Base-by-base conservation (phyloP, 2,113 vertebrate genomes). In the Hippopotamus amphibius region DNA sequence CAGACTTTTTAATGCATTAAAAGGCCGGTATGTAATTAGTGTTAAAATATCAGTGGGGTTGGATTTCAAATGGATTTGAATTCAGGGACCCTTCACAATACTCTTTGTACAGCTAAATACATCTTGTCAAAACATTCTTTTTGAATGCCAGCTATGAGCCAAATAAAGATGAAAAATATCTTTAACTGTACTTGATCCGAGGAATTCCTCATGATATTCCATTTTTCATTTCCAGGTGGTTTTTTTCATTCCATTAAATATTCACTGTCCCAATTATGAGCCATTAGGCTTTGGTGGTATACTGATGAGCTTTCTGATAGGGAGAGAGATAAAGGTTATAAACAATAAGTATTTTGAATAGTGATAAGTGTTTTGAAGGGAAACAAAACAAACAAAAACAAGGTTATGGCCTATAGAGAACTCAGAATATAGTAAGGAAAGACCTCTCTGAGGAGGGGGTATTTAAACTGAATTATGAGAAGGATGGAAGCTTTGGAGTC, bases 1-100 rank as follows among this genome's bases (percentile, higher is more conserved):
- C 96, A 98, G 99, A 96, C 99, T 99, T 93, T 99, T 99, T 98
- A 99, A 99, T 74, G 99, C 99, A 0, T 98, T 99, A 12, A 99
- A 99, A 97, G 99, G 99, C 97, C 98, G 99, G 99, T 99, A 95
- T 33, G 99, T 98, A 46, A 81, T 77, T 92, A 37, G 89, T 84
- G 57, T 66, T 43, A 59, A 86, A 72, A 55, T 96, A 91, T 71
- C 68, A 91, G 13, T 79, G 43, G 90, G 50, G 22, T 69, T 96
- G 57, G 19, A 33, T 93, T 82, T 93, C 94, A 96, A 4, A 46
- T 95, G 69, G 85, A 68, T 88, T 94, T 92, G 53, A 37, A 68
- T 59, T 96, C 19, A 63, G 71, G 30, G 46, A 61, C 50, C 95
- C 92, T 82, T 86, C 53, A 85, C 2, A 79, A 0, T 92, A 63